phyloP scores from a whole-genome alignment of 2,888 invertebrate species.

The Pediacus dermestoides region DNA sequence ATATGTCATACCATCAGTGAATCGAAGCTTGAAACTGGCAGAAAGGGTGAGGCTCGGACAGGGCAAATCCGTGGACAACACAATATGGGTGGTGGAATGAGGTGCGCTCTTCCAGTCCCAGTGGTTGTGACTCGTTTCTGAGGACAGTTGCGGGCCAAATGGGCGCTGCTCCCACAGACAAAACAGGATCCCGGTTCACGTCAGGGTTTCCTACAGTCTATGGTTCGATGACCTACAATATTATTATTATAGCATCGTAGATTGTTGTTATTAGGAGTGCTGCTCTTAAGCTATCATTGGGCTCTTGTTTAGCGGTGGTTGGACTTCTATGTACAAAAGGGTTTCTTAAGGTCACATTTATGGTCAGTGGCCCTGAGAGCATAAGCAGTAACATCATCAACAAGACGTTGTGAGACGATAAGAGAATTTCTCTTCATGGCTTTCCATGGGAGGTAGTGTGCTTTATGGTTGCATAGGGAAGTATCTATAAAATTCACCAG shows the following conservation, averaged over 20 bases:
- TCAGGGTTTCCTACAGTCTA: constrained; percentile 1
- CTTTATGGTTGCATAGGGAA: too few relatives aligned
- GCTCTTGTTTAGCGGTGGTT: too few relatives aligned
- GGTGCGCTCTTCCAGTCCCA: neutral
- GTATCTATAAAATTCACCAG: too few relatives aligned
- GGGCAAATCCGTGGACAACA: neutral
- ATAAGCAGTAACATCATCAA: too few relatives aligned
- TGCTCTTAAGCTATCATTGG: too few relatives aligned
- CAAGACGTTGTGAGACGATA: too few relatives aligned
- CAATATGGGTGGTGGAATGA: neutral
- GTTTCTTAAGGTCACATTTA: too few relatives aligned
- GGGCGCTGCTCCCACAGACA: constrained; percentile 2
- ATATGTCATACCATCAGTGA: constrained; percentile 1
- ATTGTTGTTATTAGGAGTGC: constrained; percentile 2
- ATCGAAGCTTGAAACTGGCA: constrained; percentile 1
- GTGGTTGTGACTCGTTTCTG: neutral
- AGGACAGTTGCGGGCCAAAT: constrained; percentile 1
- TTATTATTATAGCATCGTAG: neutral
- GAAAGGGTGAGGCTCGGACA: constrained; percentile 2
- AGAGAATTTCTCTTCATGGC: too few relatives aligned
- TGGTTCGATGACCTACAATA: neutral
- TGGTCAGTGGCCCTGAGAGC: too few relatives aligned
- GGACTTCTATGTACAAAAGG: too few relatives aligned
- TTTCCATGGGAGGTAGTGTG: too few relatives aligned
- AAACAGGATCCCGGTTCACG: constrained; percentile 1